Evolutionary conservation across 2,113 vertebrate species (phyloP), one percentile per base, ranked within the genome.

Genomic region (Elaphurus davidianus): DNA sequence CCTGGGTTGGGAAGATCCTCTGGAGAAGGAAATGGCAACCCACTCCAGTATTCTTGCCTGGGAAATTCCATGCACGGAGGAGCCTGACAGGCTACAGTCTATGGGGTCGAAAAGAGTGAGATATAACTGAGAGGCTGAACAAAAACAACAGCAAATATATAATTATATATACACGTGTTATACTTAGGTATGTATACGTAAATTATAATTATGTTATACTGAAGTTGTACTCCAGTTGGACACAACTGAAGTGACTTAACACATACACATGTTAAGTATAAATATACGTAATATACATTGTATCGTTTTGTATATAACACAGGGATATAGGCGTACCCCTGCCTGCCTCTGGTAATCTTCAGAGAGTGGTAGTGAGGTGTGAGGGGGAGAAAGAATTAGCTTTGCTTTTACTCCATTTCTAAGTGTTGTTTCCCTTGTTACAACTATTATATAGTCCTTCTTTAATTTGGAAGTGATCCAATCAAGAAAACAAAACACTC

Each of bases 91-190:
- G n/a, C 5, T 36, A 21, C 7, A 71, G 64, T 36, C n/a, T 9
- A 21, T 2, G 17, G n/a, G 9, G 17, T 71, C 4, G 17, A 5
- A 36, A 19, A 36, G n/a, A 21, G n/a, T 36, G 0, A 1, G 64
- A 36, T 19, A 21, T 0, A 17, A 71, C 64, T 71, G 64, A 64
- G 7, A 4, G 6, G 60, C 28, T 33, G 14, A 62, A 62, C 14
- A 33, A 62, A 62, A 62, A 16, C 28, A 62, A 62, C 14, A 62
- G 60, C 28, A 62, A 62, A 33, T 33, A 62, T 62, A 62, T 62
- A 62, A 33, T 16, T 62, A 62, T 33, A 62, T 16, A 62, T 33
- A 33, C 60, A 62, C 16, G 21, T 40, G 10, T 71, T 40, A 60
- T 30, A 71, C n/a, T 71, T 21, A 40, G 23, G 36, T 13, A 3